A percentile compares a stretch with the other conserved stretches of the same genome.
These are phyloP conservation scores for Aplochiton taeniatus DNA, from an alignment of 2,797 vertebrate genomes.

Conservation along the genomic window DNA sequence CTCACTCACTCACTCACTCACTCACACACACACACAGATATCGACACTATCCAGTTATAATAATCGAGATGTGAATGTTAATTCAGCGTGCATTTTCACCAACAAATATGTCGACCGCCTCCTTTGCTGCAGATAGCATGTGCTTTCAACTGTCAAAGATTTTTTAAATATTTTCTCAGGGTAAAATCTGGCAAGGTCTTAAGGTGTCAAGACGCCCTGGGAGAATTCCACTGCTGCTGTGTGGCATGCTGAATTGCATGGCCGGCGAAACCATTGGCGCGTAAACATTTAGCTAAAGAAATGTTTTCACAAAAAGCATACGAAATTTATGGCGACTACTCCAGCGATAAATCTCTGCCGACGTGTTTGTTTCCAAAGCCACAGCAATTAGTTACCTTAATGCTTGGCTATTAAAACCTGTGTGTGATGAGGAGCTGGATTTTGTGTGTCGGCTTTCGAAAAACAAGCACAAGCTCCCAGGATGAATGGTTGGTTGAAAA, in stretches of 20 bases:
- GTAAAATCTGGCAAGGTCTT: too few species aligned
- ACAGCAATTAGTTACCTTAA: constrained; percentile 50
- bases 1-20: neutral
- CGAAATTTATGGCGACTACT: constrained; percentile 24
- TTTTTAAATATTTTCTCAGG: too few species aligned
- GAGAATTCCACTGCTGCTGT: neutral
- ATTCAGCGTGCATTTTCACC: too few species aligned
- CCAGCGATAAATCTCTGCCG: constrained; percentile 30
- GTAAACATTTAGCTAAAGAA: neutral
- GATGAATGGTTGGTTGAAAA: constrained; percentile 61
- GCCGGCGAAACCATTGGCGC: constrained; percentile 1
- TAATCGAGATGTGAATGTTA: too few species aligned
- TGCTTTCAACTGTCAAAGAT: too few species aligned
- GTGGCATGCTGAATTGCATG: neutral
- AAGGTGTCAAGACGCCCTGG: too few species aligned
- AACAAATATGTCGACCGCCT: too few species aligned
- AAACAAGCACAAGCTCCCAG: constrained; percentile 50
- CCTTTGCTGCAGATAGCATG: too few species aligned
- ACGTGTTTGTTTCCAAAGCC: constrained; percentile 42
- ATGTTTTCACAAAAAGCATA: constrained; percentile 2
- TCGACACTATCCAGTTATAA: too few species aligned
- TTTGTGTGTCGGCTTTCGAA: constrained; percentile 50
- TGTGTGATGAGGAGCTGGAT: constrained; percentile 37
- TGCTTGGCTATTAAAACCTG: constrained; percentile 52
- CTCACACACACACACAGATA: neutral